These are phyloP conservation scores for Microctonus aethiopoides DNA, from an alignment of 2,888 invertebrate species.

Conservation along the genomic window DNA sequence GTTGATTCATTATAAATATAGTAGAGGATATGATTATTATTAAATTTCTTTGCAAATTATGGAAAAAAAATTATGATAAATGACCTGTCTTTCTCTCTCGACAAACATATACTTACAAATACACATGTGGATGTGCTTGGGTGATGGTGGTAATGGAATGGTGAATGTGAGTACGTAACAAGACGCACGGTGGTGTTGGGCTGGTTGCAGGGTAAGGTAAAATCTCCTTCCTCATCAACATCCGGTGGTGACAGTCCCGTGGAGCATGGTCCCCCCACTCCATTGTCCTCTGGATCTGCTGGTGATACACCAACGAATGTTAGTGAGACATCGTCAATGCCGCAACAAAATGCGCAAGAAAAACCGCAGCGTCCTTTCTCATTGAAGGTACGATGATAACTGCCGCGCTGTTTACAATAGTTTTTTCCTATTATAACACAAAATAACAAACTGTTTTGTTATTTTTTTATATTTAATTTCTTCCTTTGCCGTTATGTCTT, in stretches of 20 bases:
- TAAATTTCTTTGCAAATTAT: not conserved
- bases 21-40: not conserved
- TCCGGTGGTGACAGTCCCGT: slow-evolving; percentile 66
- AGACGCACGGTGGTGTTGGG: slow-evolving; percentile 58
- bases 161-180: slow-evolving; percentile 59
- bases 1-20: not conserved
- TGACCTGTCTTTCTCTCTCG: not conserved
- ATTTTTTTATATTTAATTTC: not conserved
- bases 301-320: slow-evolving; percentile 58
- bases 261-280: slow-evolving; percentile 61
- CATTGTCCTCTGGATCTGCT: slow-evolving; percentile 61
- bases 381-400: slow-evolving; percentile 69
- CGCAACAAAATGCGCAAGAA: slow-evolving; percentile 63
- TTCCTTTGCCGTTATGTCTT: not conserved
- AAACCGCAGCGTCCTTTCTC: slow-evolving; percentile 73
- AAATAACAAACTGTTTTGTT: slow-evolving; percentile 8
- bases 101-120: not conserved
- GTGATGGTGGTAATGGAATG: slow-evolving; percentile 56
- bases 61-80: not conserved
- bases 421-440: not conserved
- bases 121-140: slow-evolving; percentile 34
- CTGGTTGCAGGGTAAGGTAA: slow-evolving; percentile 68
- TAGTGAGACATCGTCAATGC: slow-evolving; percentile 55
- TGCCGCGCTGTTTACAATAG: slow-evolving; percentile 4
- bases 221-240: slow-evolving; percentile 66